Conservation (phyloP, 2,888 invertebrate genomes). For the Pilophorus perplexus region DNA sequence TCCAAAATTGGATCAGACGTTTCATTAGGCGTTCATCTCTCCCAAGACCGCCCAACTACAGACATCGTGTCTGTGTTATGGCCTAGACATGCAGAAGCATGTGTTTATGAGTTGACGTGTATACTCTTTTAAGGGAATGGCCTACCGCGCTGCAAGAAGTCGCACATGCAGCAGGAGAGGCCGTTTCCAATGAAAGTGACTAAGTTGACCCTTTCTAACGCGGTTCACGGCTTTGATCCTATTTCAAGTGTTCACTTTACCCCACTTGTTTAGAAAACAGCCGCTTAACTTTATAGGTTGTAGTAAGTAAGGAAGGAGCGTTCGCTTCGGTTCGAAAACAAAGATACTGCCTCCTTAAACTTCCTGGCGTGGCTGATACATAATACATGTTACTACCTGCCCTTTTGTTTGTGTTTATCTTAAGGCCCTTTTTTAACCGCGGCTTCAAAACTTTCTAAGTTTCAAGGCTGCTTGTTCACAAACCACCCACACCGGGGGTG, state of each 20-base stretch:
- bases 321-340: not conserved
- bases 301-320: too few relatives aligned
- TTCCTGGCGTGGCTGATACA: conserved; percentile 3
- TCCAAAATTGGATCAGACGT: too few relatives aligned
- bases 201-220: conserved; percentile 11
- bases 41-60: too few relatives aligned
- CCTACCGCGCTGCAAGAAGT: too few relatives aligned
- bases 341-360: conserved; percentile 2
- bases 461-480: not conserved
- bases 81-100: too few relatives aligned
- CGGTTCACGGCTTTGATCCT: conserved; percentile 6
- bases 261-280: conserved; percentile 14
- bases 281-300: conserved; percentile 7
- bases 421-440: conserved; percentile 12
- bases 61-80: too few relatives aligned
- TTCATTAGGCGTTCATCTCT: too few relatives aligned
- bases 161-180: too few relatives aligned
- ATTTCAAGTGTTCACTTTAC: conserved; percentile 18
- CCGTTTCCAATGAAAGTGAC: too few relatives aligned
- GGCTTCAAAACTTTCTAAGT: conserved; percentile 14
- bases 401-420: conserved; percentile 11
- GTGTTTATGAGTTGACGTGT: too few relatives aligned
- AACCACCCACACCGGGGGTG: conserved; percentile 15
- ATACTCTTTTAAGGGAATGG: too few relatives aligned
- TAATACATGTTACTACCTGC: conserved; percentile 16